Evolutionary conservation across 2,113 vertebrate species (phyloP), one percentile per base, ranked within the genome.

Genomic region (Eupsittula cactorum): DNA sequence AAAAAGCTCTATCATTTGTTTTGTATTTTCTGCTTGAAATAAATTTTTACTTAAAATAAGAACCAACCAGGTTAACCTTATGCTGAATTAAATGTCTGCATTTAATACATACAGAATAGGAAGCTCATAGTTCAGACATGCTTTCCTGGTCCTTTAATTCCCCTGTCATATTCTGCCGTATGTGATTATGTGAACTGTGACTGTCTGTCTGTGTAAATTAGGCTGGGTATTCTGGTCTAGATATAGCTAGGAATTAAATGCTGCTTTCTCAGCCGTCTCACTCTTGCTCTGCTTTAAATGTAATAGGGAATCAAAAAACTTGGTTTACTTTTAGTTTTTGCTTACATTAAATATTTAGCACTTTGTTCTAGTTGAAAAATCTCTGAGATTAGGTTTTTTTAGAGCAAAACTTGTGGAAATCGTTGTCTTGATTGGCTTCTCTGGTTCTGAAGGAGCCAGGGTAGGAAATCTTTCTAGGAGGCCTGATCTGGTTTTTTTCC

Each of bases 161-260:
- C 92, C 82, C 84, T 90, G 95, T 92, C 96, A 86, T 92, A 76
- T 97, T 95, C 77, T 97, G 68, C 96, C 82, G 21, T 90, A 44
- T 95, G 71, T 96, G 92, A 97, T 97, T 96, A 95, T 96, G 88
- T 95, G 95, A 96, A 77, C 88, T 95, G 91, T 97, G 95, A 92
- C 91, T 95, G 87, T 33, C 88, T 96, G 90, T 68, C 75, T 96
- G 74, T 95, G 83, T 95, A 97, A 97, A 97, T 97, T 90, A 96
- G 95, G 42, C 90, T 88, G 80, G 79, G 21, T 95, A 86, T 90
- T 94, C 83, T 94, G 82, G 87, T 84, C 82, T 88, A 91, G 94
- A 75, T 96, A 93, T 10, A 71, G 64, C 79, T 71, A 16, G 70
- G 93, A 95, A 95, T 97, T 97, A 96, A 97, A 95, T 88, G 85